These are phyloP conservation scores for Eriosoma lanigerum DNA, from an alignment of 1,140 invertebrate genomes.

Conservation along the genomic window DNA sequence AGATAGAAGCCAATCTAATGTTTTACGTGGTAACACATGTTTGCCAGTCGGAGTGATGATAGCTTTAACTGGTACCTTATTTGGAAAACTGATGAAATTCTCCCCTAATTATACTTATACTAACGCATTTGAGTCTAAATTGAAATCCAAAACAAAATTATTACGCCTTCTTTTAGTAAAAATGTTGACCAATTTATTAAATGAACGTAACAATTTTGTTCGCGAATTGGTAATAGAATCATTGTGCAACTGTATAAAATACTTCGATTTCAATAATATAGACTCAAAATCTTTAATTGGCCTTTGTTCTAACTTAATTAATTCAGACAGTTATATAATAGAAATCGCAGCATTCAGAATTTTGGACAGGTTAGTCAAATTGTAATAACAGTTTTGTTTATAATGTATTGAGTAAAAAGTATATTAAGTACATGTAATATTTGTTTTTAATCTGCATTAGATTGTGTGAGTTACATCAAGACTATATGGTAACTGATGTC, in stretches of 20 bases:
- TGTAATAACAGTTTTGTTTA: background rate
- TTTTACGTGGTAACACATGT: constrained; percentile 1
- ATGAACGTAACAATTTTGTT: constrained; percentile 11
- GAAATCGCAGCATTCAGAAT: constrained; percentile 27
- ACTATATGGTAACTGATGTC: background rate
- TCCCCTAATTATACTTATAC: constrained; percentile 23
- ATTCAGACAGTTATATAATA: constrained; percentile 20
- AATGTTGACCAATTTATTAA: constrained; percentile 20
- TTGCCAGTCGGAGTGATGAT: constrained; percentile 27
- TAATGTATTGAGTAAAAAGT: background rate
- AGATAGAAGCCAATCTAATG: background rate
- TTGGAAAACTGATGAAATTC: constrained; percentile 26
- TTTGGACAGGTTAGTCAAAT: background rate
- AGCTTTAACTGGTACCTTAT: background rate
- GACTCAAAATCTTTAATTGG: constrained; percentile 20
- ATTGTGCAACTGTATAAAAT: background rate
- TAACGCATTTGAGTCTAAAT: too few species aligned
- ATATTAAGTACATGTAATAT: too few species aligned
- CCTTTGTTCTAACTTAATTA: constrained; percentile 24
- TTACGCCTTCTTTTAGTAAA: background rate
- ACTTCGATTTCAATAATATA: constrained; percentile 27
- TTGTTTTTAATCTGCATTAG: background rate
- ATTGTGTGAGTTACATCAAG: constrained; percentile 12
- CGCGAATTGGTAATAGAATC: constrained; percentile 20
- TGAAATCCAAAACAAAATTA: constrained; percentile 33